Conservation (phyloP, 1,140 invertebrate genomes). For the Bactericera cockerelli region DNA sequence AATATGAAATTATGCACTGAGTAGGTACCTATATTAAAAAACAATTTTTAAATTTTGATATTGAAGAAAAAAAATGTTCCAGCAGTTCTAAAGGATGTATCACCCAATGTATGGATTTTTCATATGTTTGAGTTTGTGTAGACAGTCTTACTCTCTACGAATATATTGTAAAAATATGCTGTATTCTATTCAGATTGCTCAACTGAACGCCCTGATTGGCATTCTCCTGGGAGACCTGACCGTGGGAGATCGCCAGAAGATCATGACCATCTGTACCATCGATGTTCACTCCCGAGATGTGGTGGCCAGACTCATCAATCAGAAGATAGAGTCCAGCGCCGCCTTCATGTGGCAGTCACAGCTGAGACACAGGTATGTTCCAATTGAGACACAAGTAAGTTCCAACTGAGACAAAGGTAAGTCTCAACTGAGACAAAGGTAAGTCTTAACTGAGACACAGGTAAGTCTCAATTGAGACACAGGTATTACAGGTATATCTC, state of each 20-base stretch:
- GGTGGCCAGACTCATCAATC: conserved; percentile 61
- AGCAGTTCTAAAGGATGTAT: no score
- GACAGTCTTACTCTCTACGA: no score
- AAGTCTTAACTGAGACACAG: conserved; percentile 76
- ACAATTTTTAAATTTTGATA: no score
- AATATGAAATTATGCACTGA: no score
- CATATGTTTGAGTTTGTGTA: no score
- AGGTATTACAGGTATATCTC: no score
- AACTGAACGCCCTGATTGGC: conserved; percentile 64
- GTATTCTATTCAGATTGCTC: conserved; percentile 45
- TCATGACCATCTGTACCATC: conserved; percentile 90
- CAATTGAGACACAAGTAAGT: conserved; percentile 66
- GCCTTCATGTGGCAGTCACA: conserved; percentile 89
- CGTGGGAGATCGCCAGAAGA: conserved; percentile 73
- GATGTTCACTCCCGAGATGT: conserved; percentile 84
- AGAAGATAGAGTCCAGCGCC: conserved; percentile 62
- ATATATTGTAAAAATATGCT: no score
- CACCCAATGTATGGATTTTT: no score
- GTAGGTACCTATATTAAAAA: no score
- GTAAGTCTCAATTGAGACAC: conserved; percentile 66
- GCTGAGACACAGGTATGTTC: conserved; percentile 59
- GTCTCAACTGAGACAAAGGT: no score
- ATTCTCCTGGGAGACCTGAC: conserved; percentile 65
- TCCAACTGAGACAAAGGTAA: no score
- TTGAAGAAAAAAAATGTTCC: no score